A percentile compares a stretch with the other conserved stretches of the same genome.
Evolutionary conservation across 2,888 invertebrate species (phyloP).

Genomic region (Tetranychus truncatus): DNA sequence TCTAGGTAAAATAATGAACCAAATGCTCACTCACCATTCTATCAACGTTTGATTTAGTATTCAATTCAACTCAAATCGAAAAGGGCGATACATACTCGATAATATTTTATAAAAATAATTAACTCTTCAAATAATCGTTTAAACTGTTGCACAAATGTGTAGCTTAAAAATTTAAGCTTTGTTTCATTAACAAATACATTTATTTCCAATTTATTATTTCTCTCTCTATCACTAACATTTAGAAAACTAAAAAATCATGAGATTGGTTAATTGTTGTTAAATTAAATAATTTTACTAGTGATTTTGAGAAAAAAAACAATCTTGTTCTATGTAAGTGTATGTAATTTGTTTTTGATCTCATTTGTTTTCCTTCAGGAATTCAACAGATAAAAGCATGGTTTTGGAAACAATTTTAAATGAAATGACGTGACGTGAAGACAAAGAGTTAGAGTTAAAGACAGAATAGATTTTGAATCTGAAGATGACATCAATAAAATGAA

Average conservation of each 20-base stretch:
- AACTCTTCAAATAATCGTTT: too few relatives aligned
- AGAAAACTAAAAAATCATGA: not conserved
- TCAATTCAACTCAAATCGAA: too few relatives aligned
- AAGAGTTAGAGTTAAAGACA: not conserved
- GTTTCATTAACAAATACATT: too few relatives aligned
- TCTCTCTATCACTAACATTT: not conserved
- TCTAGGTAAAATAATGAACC: too few relatives aligned
- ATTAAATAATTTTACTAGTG: too few relatives aligned
- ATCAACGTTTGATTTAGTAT: too few relatives aligned
- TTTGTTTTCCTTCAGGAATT: not conserved
- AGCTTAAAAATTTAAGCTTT: too few relatives aligned
- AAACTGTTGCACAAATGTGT: too few relatives aligned
- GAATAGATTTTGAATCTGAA: not conserved
- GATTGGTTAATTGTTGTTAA: not conserved
- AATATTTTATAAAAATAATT: too few relatives aligned
- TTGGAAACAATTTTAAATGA: not conserved
- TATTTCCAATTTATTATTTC: not conserved
- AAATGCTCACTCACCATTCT: too few relatives aligned
- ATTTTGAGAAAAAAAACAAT: too few relatives aligned
- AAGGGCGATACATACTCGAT: too few relatives aligned
- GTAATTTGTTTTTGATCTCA: not conserved
- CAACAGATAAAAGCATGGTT: constrained; percentile 5
- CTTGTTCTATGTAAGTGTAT: not conserved
- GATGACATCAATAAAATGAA: not conserved
- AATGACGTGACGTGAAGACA: constrained; percentile 1